phyloP scores from a whole-genome alignment of 2,888 invertebrate species.

The Cabera pusaria region DNA sequence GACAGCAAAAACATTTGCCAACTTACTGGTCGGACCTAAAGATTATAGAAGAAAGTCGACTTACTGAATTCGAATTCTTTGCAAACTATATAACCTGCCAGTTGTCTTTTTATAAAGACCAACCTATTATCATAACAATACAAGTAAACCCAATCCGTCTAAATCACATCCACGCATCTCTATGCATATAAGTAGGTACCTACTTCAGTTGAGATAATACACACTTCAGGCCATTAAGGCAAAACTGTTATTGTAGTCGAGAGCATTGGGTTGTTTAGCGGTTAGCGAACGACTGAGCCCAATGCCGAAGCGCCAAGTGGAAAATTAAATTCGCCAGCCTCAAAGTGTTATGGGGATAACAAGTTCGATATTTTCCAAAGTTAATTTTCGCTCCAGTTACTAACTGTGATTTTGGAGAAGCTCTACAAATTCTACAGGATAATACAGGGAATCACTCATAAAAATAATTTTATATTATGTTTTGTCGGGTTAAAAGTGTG shows the following conservation, averaged over 20 bases:
- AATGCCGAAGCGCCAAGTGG: constrained; percentile 26
- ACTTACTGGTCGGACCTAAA: constrained; percentile 55
- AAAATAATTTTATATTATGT: too few relatives aligned
- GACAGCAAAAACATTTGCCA: constrained; percentile 46
- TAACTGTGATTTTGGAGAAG: constrained; percentile 11
- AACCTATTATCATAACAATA: too few relatives aligned
- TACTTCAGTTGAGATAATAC: constrained; percentile 38
- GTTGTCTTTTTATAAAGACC: too few relatives aligned
- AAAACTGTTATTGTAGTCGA: constrained; percentile 24
- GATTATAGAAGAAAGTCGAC: constrained; percentile 57
- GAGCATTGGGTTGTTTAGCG: constrained; percentile 32
- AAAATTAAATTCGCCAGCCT: constrained; percentile 28
- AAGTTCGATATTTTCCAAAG: constrained; percentile 16
- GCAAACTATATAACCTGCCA: too few relatives aligned
- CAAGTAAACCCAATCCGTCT: too few relatives aligned
- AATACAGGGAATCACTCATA: too few relatives aligned
- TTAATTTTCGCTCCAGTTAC: constrained; percentile 14
- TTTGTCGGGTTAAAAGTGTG: too few relatives aligned
- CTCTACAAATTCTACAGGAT: too few relatives aligned
- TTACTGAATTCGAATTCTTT: too few relatives aligned
- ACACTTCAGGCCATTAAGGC: constrained; percentile 27
- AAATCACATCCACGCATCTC: background rate
- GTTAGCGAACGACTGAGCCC: constrained; percentile 27
- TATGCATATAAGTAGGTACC: too few relatives aligned
- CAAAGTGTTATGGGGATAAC: constrained; percentile 19